phyloP scores from a whole-genome alignment of 2,797 vertebrate genomes.

The Crenuchus spilurus region DNA sequence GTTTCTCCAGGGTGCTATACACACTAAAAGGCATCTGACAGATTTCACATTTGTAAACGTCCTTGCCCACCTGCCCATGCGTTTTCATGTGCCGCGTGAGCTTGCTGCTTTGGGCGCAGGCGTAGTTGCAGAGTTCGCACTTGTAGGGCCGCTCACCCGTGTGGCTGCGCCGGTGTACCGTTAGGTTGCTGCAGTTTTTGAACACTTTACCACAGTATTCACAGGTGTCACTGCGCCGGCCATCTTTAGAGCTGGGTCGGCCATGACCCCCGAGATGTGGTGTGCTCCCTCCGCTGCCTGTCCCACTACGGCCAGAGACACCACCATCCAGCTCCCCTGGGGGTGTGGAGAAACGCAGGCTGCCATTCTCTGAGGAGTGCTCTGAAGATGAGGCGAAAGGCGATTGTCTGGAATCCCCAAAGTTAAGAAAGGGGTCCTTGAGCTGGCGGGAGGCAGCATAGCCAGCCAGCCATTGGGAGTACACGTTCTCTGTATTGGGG shows the following conservation, averaged over 20 bases:
- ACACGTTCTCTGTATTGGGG: constrained; percentile 98
- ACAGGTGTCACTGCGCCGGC: constrained; percentile 97
- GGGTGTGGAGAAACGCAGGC: constrained; percentile 98
- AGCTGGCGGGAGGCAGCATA: constrained; percentile 97
- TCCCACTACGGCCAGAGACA: constrained; percentile 97
- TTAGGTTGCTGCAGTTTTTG: constrained; percentile 99
- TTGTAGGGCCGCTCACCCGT: constrained; percentile 99
- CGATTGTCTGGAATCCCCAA: constrained; percentile 99
- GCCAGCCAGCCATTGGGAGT: constrained; percentile 98
- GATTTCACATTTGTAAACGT: constrained; percentile 99
- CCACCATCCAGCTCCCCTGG: constrained; percentile 97
- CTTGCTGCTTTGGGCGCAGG: constrained; percentile 99
- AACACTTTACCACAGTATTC: constrained; percentile 99
- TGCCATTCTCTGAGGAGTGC: constrained; percentile 99
- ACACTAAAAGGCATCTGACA: constrained; percentile 99
- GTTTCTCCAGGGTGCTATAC: constrained; percentile 99
- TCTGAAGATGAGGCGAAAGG: constrained; percentile 98
- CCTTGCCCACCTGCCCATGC: constrained; percentile 99
- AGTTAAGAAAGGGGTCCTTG: constrained; percentile 99
- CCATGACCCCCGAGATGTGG: constrained; percentile 95
- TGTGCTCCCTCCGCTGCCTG: constrained; percentile 97
- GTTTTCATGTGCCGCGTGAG: constrained; percentile 99
- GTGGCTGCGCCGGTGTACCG: constrained; percentile 99
- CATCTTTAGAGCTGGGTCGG: constrained; percentile 97
- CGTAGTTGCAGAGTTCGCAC: constrained; percentile 99